Evolutionary conservation across 2,888 invertebrate genomes (phyloP), one percentile per base, ranked within the genome.

Genomic region (Stratiomys singularior): DNA sequence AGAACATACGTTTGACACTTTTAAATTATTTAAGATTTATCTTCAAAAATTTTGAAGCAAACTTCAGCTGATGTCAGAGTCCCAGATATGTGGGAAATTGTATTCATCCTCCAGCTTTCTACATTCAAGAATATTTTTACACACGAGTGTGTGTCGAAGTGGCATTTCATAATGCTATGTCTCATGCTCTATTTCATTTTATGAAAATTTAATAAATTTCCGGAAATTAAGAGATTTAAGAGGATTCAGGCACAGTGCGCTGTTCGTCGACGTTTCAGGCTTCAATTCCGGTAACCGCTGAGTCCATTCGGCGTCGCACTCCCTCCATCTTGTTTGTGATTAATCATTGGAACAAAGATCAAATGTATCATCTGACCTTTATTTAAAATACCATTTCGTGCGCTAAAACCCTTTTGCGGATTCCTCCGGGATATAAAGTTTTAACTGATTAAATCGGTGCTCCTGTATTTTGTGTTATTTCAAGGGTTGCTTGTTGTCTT

Each of bases 381-480:
- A 64, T 30, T 64, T 64, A 64, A 27, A 64, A 1, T 30, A 64
- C 30, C 64, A 18, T 28, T 30, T n/a, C 28, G 64, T 9, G n/a
- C 15, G 64, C 23, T 5, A 60, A 23, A 64, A 28, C 64, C 64
- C 30, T 64, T 64, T 30, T 11, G 47, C 21, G 21, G 23, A 47
- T 46, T 25, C 69, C 69, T 47, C 27, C n/a, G 46, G 47, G 69
- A 69, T 69, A 9, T 47, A 27, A 69, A 69, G 69, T 69, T 69
- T 69, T n/a, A 47, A 47, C 69, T 69, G 69, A 69, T 69, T 69
- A 69, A 69, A 69, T 69, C 69, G 46, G 47, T 46, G 21, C 69
- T 25, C 25, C 18, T 13, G 23, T 69, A 25, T 15, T 21, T 60
- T 60, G 23, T 69, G 69, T 47, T 66, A 13, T 69, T 69, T 23